These are phyloP conservation scores for Xylophagus ater DNA, from an alignment of 2,888 invertebrate genomes.

Conservation along the genomic window DNA sequence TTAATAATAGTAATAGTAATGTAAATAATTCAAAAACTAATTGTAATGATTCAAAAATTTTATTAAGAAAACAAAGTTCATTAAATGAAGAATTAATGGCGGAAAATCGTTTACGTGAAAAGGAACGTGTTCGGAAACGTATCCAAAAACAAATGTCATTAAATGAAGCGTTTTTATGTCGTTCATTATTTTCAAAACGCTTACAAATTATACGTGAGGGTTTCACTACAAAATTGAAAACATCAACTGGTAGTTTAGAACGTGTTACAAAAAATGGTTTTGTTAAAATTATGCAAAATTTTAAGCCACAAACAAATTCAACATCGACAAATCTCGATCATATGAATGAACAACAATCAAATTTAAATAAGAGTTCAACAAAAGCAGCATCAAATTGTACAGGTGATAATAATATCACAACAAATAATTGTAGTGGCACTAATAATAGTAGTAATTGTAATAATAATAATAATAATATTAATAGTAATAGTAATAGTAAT, in stretches of 20 bases:
- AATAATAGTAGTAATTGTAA: no score
- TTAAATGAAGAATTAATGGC: slow-evolving; percentile 84
- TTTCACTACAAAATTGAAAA: slow-evolving; percentile 72
- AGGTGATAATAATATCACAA: slow-evolving; percentile 1
- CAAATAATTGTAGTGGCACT: background rate
- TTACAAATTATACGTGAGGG: slow-evolving; percentile 46
- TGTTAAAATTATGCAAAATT: slow-evolving; percentile 74
- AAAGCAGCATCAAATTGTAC: slow-evolving; percentile 5
- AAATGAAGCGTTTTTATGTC: slow-evolving; percentile 72
- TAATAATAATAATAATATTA: slow-evolving; percentile 21
- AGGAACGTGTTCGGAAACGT: slow-evolving; percentile 67
- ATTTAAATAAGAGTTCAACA: slow-evolving; percentile 1
- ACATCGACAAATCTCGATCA: no score
- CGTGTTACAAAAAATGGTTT: slow-evolving; percentile 73
- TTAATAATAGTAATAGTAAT: slow-evolving; percentile 26
- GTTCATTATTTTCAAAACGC: slow-evolving; percentile 36
- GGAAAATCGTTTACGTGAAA: slow-evolving; percentile 70
- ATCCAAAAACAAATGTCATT: slow-evolving; percentile 83
- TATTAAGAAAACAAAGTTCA: slow-evolving; percentile 61
- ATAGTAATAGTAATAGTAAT: slow-evolving; percentile 21
- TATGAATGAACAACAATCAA: background rate
- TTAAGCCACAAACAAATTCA: slow-evolving; percentile 41
- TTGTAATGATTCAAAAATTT: slow-evolving; percentile 30
- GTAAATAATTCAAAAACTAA: slow-evolving; percentile 14
- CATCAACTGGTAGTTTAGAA: slow-evolving; percentile 71